Percentiles rank a stretch among this genome's conserved stretches.
Conservation (phyloP, 1,140 invertebrate species). For the Drosophila mauritiana region DNA sequence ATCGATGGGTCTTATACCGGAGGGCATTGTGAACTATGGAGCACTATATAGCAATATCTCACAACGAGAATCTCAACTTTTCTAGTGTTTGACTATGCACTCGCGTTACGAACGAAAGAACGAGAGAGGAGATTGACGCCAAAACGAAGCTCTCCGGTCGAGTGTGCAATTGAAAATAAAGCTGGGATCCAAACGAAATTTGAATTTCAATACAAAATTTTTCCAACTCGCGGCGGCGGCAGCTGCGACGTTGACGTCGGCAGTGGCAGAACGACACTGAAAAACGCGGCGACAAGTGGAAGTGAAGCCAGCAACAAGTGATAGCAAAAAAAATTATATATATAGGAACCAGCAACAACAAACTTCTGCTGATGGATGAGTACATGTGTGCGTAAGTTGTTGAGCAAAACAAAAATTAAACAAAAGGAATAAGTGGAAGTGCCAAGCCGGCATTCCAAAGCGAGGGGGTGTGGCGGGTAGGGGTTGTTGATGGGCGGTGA, state of each 20-base stretch:
- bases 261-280: constrained; percentile 28
- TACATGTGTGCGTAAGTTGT: constrained; percentile 18
- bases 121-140: constrained; percentile 14
- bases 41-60: constrained; percentile 20
- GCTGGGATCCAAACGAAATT: constrained; percentile 71
- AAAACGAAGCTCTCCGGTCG: constrained; percentile 60
- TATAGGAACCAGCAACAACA: neutral
- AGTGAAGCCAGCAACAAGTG: constrained; percentile 70
- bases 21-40: constrained; percentile 56
- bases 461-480: constrained; percentile 32
- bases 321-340: constrained; percentile 38
- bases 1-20: constrained; percentile 76
- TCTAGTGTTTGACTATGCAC: constrained; percentile 19
- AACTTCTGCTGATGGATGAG: neutral
- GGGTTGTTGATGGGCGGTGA: neutral
- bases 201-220: constrained; percentile 79
- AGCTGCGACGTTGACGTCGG: constrained; percentile 10
- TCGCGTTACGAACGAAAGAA: constrained; percentile 28
- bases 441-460: constrained; percentile 48
- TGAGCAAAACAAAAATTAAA: constrained; percentile 55
- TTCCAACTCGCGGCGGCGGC: constrained; percentile 47
- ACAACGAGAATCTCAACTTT: constrained; percentile 17
- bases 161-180: constrained; percentile 80
- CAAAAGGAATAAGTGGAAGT: constrained; percentile 40
- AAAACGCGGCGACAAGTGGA: constrained; percentile 51